Conservation (phyloP, 2,113 vertebrate genomes). For the Natator depressus region DNA sequence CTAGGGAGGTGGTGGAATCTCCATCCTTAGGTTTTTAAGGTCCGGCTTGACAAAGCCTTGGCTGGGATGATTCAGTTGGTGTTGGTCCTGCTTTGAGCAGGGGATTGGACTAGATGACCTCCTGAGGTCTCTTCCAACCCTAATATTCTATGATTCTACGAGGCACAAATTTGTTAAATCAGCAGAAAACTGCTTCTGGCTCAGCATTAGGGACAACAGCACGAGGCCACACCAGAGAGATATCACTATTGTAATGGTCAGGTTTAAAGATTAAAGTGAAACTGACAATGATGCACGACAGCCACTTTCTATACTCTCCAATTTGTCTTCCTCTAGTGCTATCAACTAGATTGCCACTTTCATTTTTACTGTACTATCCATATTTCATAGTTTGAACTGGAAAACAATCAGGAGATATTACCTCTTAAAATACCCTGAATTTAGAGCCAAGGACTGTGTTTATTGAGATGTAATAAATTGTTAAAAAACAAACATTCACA, state of each 20-base stretch:
- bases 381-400: background rate
- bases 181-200: background rate
- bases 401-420: background rate
- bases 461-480: background rate
- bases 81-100: too few species aligned
- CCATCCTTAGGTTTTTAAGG: too few species aligned
- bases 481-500: background rate
- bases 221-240: rapidly evolving
- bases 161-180: too few species aligned
- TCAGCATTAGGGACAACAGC: background rate
- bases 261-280: background rate
- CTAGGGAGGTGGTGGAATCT: too few species aligned
- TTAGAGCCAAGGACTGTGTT: background rate
- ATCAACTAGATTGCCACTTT: background rate
- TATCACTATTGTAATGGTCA: background rate
- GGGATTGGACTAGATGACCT: too few species aligned
- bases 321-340: background rate
- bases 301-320: background rate
- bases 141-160: too few species aligned
- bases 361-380: background rate
- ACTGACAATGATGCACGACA: background rate
- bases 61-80: too few species aligned
- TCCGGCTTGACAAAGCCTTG: too few species aligned
- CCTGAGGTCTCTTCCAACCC: too few species aligned
- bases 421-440: background rate